A percentile compares a stretch with the other conserved stretches of the same genome.
Conservation (phyloP, 2,888 invertebrate genomes). For the Syrista parreyssii region DNA sequence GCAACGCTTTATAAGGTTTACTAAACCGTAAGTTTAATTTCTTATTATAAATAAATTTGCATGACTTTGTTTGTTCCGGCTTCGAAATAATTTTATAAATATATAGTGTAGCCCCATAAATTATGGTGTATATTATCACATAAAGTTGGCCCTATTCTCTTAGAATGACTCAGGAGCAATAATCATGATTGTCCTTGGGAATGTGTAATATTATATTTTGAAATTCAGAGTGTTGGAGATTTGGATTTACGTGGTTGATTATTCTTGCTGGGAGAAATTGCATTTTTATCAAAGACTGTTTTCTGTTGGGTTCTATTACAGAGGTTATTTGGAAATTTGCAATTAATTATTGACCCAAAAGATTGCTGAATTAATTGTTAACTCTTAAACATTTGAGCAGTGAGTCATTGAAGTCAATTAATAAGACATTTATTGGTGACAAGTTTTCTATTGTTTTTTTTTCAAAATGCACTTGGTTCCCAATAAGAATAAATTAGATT, state of each 20-base stretch:
- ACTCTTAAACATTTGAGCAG: background rate
- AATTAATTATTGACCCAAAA: background rate
- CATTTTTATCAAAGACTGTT: background rate
- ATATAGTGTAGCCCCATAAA: constrained; percentile 11
- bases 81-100: background rate
- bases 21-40: background rate
- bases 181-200: constrained; percentile 25
- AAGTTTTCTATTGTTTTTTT: background rate
- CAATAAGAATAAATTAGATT: background rate
- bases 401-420: background rate
- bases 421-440: background rate
- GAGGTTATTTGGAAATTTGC: background rate
- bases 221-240: background rate
- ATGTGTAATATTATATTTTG: constrained; percentile 9
- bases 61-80: background rate
- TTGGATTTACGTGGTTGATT: background rate
- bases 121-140: constrained; percentile 21
- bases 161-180: constrained; percentile 20
- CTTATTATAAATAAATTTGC: background rate
- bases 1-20: background rate
- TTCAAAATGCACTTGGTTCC: background rate
- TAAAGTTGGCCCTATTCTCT: constrained; percentile 18
- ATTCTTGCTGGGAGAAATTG: background rate
- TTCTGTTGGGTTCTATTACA: background rate
- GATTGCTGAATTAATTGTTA: background rate